Base-by-base conservation (phyloP, 2,888 invertebrate genomes). In the Zonitis immaculata region DNA sequence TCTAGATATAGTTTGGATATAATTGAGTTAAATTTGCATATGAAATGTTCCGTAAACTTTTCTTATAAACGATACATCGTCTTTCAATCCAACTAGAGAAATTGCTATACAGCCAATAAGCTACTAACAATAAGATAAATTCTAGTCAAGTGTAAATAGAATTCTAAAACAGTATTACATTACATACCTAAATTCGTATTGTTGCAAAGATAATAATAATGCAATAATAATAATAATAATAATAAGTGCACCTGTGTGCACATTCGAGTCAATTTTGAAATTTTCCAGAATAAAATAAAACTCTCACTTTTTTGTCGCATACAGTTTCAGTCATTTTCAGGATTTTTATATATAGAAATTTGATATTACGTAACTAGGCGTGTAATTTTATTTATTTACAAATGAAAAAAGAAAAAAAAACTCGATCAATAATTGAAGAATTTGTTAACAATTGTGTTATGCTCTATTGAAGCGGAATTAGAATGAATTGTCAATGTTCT, bases 71-170 rank as follows among this genome's bases (percentile, higher is more conserved):
- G 65, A 67, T 2, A 5, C 67, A 68, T 68, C 67, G 67, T 66
- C 67, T 66, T 69, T 67, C 67, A 65, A 67, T 67, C 66, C 66
- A 66, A 64, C 63, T 67, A 62, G 22, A 22, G 22, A 22, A n/a
- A n/a, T n/a, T n/a, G 22, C 22, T 22, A 58, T 51, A 53, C 54
- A 61, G 53, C 54, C 62, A 57, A 59, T 56, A 54, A 58, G 60
- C 59, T 56, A 55, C 59, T n/a, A n/a, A n/a, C n/a, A n/a, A n/a
- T n/a, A 35, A 39, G 20, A 39, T 39, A n/a, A 39, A 39, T 39
- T 18, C 39, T 11, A 6, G 11, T 39, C 39, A 39, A 39, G 39
- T 20, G 20, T 20, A 9, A 11, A 20, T 5, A 22, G 20, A 39
- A 20, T 20, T 20, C 18, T n/a, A 8, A 18, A 39, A 39, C 20